Evolutionary conservation across 2,113 vertebrate species (phyloP).

Genomic region (Heptranchias perlo): DNA sequence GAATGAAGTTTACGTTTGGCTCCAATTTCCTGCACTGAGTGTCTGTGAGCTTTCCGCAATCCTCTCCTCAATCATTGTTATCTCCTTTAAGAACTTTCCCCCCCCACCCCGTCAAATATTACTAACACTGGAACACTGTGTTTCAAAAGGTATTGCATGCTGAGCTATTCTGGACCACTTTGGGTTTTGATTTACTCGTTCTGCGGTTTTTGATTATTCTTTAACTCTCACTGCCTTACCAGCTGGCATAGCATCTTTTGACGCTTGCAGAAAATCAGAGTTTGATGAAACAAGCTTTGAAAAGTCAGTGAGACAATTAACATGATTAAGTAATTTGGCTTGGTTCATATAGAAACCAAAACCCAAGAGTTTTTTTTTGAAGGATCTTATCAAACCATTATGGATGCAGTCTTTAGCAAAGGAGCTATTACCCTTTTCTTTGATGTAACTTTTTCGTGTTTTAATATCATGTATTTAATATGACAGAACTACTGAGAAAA

Average conservation of each 20-base stretch:
- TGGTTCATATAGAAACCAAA: conserved; percentile 51
- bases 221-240: not conserved
- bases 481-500: not conserved
- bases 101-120: not conserved
- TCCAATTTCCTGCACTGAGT: not conserved
- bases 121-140: not conserved
- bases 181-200: not conserved
- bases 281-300: conserved; percentile 20
- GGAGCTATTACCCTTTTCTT: not conserved
- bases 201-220: not conserved
- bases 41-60: not conserved
- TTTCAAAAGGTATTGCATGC: not conserved
- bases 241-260: not conserved
- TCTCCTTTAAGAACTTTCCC: not conserved
- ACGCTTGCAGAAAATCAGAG: not conserved
- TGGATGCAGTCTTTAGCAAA: conserved; percentile 50
- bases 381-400: conserved; percentile 52
- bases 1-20: not conserved
- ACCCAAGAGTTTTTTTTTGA: conserved; percentile 56
- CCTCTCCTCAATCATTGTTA: not conserved
- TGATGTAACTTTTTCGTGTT: not conserved
- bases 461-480: conserved; percentile 23
- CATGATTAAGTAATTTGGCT: not conserved
- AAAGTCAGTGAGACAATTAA: not conserved
- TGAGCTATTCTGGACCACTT: not conserved